Percentiles rank a stretch among this genome's conserved stretches.
Conservation (phyloP, 2,888 invertebrate genomes). For the Steinernema scapterisci region DNA sequence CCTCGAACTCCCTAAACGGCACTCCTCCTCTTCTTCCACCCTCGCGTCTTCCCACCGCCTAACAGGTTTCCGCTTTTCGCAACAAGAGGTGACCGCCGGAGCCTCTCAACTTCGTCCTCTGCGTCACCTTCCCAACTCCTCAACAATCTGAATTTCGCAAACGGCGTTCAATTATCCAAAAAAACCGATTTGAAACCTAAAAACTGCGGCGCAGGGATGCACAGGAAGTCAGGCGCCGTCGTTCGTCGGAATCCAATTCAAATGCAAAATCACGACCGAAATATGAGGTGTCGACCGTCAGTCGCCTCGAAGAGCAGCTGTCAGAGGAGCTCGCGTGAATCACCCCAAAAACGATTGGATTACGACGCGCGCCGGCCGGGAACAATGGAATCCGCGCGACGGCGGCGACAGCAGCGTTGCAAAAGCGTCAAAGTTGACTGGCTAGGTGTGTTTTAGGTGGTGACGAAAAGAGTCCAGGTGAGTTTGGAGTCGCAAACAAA, state of each 20-base stretch:
- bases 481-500: background rate
- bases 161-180: background rate
- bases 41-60: too few relatives aligned
- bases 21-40: background rate
- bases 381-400: conserved; percentile 28
- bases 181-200: background rate
- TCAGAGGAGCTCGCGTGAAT: conserved; percentile 8
- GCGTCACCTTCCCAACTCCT: background rate
- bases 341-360: conserved; percentile 26
- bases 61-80: background rate
- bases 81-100: background rate
- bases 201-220: background rate
- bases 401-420: background rate
- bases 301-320: background rate
- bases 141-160: conserved; percentile 6
- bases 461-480: too few relatives aligned
- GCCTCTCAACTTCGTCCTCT: background rate
- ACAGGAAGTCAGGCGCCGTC: background rate
- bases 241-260: conserved; percentile 5
- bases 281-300: conserved; percentile 21
- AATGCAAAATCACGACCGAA: conserved; percentile 15
- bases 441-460: background rate
- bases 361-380: background rate
- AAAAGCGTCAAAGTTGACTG: background rate
- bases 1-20: background rate